phyloP scores from a whole-genome alignment of 1,140 invertebrate species.

The Tyrophagus putrescentiae region DNA sequence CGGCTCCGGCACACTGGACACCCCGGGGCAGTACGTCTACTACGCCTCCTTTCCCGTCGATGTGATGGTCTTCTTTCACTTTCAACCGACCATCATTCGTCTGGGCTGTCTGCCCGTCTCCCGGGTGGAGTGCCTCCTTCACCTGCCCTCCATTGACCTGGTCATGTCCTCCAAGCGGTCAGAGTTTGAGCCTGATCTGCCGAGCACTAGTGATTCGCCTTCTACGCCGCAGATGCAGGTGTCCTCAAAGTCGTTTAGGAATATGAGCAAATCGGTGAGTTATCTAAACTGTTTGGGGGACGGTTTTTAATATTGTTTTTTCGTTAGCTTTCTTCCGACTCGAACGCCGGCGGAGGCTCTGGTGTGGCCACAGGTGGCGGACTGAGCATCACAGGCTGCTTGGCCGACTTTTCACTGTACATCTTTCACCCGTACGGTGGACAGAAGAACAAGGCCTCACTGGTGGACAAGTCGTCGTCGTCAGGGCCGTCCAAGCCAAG shows the following conservation, averaged over 20 bases:
- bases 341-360: not conserved
- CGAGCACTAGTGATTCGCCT: conserved; percentile 23
- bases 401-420: conserved; percentile 90
- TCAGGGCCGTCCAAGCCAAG: not conserved
- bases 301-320: not conserved
- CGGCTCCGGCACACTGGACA: conserved; percentile 27
- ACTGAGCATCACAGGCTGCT: conserved; percentile 76
- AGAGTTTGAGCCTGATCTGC: conserved; percentile 53
- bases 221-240: too few species aligned
- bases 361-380: conserved; percentile 54
- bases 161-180: conserved; percentile 78
- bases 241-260: not conserved
- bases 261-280: not conserved
- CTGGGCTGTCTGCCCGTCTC: conserved; percentile 91
- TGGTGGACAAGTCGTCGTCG: not conserved
- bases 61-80: conserved; percentile 94
- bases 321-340: conserved; percentile 9
- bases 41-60: conserved; percentile 93
- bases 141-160: conserved; percentile 82
- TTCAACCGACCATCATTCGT: conserved; percentile 87
- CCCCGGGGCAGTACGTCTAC: conserved; percentile 28
- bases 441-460: conserved; percentile 53
- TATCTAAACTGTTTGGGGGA: not conserved
- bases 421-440: conserved; percentile 95
- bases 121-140: conserved; percentile 85